These are phyloP conservation scores for Carassius auratus DNA, from an alignment of 2,113 vertebrate genomes.

Conservation along the genomic window DNA sequence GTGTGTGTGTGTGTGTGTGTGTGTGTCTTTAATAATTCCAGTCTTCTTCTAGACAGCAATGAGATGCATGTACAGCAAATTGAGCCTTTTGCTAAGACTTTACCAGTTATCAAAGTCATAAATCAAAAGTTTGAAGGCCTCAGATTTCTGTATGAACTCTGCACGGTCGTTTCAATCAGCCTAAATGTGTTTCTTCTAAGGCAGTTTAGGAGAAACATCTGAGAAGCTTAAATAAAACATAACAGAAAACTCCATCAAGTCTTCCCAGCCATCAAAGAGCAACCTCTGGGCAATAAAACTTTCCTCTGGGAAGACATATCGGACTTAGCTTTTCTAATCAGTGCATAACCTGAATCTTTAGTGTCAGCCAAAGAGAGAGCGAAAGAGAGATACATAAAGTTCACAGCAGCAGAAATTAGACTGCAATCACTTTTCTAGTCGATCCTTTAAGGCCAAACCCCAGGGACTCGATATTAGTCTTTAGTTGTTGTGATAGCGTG, in stretches of 20 bases:
- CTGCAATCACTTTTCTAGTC: conserved; percentile 34
- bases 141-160: too few species aligned
- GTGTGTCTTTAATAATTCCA: background rate
- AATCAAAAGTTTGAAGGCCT: too few species aligned
- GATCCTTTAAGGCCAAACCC: conserved; percentile 4
- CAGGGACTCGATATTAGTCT: conserved; percentile 36
- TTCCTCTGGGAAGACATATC: background rate
- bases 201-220: background rate
- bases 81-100: background rate
- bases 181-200: background rate
- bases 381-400: conserved; percentile 19
- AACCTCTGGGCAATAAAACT: background rate
- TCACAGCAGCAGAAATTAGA: background rate
- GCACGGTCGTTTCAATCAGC: too few species aligned
- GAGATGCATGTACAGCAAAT: background rate
- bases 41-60: background rate
- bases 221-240: background rate
- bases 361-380: background rate
- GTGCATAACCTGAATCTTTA: conserved; percentile 16
- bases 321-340: conserved; percentile 6
- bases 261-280: background rate
- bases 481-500: conserved; percentile 37
- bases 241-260: background rate
- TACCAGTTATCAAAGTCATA: too few species aligned
- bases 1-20: too few species aligned